Conservation (phyloP, 2,113 vertebrate genomes). For the Circaetus gallicus region DNA sequence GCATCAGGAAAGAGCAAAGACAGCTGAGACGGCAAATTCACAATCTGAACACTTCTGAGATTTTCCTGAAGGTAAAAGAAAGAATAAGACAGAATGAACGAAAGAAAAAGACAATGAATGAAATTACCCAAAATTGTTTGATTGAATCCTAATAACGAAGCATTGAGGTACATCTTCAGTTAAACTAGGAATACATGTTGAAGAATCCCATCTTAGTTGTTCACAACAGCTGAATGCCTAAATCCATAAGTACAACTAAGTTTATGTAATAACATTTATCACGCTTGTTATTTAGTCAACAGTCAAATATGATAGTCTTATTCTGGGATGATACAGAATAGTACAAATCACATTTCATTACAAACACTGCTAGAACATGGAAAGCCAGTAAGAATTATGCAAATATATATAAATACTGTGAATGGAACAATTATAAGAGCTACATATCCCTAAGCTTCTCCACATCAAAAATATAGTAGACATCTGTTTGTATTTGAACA, state of each 20-base stretch:
- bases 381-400: background rate
- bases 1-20: background rate
- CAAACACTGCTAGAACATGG: background rate
- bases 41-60: background rate
- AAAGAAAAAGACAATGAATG: background rate
- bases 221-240: background rate
- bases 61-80: background rate
- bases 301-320: background rate
- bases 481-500: background rate
- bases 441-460: background rate
- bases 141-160: background rate
- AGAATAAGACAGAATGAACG: background rate
- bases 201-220: background rate
- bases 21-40: constrained; percentile 15
- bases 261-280: background rate
- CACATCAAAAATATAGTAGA: background rate
- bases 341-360: background rate
- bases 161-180: background rate
- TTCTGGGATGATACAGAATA: background rate
- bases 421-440: background rate
- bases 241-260: background rate
- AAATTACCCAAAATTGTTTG: background rate
- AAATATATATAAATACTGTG: background rate
- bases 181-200: background rate
- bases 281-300: background rate